Percentiles rank a stretch among this genome's conserved stretches.
phyloP scores from a whole-genome alignment of 2,113 vertebrate species.

The Phyllostomus discolor region DNA sequence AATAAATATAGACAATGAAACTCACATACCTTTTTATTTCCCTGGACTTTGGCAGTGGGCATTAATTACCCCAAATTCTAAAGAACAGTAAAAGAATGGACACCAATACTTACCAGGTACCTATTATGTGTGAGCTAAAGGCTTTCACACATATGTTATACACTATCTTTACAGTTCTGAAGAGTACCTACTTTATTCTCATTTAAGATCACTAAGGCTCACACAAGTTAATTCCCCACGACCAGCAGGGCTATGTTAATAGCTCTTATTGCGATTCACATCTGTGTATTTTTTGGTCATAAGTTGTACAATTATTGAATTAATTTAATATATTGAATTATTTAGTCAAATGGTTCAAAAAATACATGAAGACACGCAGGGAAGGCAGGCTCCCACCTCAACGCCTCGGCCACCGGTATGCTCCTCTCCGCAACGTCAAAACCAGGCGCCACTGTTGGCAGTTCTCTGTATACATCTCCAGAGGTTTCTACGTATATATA shows the following conservation, averaged over 20 bases:
- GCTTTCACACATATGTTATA: not conserved
- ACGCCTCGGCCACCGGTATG: too few relatives aligned
- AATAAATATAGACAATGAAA: not conserved
- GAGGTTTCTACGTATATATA: not conserved
- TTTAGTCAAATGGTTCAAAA: not conserved
- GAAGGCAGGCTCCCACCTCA: too few relatives aligned
- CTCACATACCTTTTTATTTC: accelerated
- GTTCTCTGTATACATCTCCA: not conserved
- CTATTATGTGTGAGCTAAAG: not conserved
- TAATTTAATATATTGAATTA: not conserved
- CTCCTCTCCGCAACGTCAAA: not conserved
- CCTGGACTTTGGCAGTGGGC: not conserved
- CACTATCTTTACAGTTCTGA: not conserved
- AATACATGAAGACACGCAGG: not conserved
- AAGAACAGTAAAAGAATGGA: not conserved
- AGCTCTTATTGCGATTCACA: not conserved
- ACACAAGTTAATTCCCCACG: not conserved
- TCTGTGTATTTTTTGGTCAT: not conserved
- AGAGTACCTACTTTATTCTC: not conserved
- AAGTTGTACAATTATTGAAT: not conserved
- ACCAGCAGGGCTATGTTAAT: not conserved
- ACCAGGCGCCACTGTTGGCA: not conserved
- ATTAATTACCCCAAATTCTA: not conserved
- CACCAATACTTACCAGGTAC: not conserved
- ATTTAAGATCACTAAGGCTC: not conserved